Evolutionary conservation across 2,113 vertebrate species (phyloP).

Genomic region (Zingel zingel): DNA sequence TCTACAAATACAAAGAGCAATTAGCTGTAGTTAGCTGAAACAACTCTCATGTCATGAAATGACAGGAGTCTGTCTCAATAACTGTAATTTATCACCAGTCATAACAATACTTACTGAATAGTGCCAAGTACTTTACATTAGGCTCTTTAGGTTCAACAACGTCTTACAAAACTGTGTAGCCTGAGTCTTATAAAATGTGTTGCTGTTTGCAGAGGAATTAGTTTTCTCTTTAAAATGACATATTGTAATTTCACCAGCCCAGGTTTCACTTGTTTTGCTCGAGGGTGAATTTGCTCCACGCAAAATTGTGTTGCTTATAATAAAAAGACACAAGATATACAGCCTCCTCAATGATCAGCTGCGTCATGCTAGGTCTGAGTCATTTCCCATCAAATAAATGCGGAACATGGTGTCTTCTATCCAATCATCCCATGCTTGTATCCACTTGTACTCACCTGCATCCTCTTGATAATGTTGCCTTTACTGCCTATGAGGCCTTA

Average conservation of each 20-base stretch:
- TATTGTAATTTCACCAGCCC: conserved; percentile 9
- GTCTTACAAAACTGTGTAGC: background rate
- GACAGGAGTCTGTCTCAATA: background rate
- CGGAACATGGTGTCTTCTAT: conserved; percentile 47
- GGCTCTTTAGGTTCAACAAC: background rate
- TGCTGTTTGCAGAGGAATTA: background rate
- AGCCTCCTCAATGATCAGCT: conserved; percentile 41
- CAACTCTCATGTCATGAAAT: too few species aligned
- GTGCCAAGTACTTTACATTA: background rate
- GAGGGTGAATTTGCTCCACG: conserved; percentile 21
- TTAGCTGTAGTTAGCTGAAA: background rate
- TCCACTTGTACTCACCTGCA: conserved; percentile 72
- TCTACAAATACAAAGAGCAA: background rate
- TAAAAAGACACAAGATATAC: conserved; percentile 8
- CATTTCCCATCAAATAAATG: conserved; percentile 59
- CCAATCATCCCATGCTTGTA: conserved; percentile 48
- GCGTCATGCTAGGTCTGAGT: conserved; percentile 61
- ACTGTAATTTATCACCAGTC: too few species aligned
- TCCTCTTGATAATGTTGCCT: conserved; percentile 68
- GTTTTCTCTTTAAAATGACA: background rate
- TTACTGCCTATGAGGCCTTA: conserved; percentile 53
- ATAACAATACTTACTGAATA: too few species aligned
- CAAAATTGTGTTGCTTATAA: conserved; percentile 27
- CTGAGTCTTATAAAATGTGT: background rate
- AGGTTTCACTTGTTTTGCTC: conserved; percentile 10